Evolutionary conservation across 2,888 invertebrate species (phyloP), one percentile per base, ranked within the genome.

Genomic region (Papilio protenor): DNA sequence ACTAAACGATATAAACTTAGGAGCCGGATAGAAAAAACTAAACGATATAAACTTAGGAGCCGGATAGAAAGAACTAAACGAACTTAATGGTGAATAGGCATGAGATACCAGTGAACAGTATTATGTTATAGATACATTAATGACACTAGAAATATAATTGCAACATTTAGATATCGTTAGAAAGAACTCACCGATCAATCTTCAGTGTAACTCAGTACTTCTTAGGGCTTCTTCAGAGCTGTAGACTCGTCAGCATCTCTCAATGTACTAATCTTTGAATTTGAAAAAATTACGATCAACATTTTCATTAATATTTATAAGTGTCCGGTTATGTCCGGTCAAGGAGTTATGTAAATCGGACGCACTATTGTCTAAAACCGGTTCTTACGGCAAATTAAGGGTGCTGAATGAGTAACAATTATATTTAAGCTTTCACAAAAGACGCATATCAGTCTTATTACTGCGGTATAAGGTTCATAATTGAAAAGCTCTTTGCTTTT

Each of bases 271-370:
- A 90, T 79, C 82, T 78, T 61, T 76, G 81, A 81, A 74, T 69
- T 82, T 81, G 78, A 84, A 86, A 86, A 85, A 84, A 84, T 84
- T 79, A 82, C 84, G 83, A 79, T 85, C 83, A 83, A 85, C 83
- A 81, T 84, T 85, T 84, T 85, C 84, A 92, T 94, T 90, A 92
- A 94, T 94, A 94, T 93, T 93, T 90, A 94, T 94, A 89, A 91
- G 89, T 89, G 87, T 88, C 91, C 90, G 83, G 90, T 86, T 83
- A 79, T 85, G 85, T 88, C 90, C 88, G 92, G 93, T 92, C 93
- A 94, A 94, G 94, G 94, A 94, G 93, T 92, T 94, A 94, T 94
- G 94, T 87, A 93, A 94, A 94, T 93, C 89, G 85, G 85, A 87
- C 85, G 87, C 83, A 85, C 87, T 87, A 92, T 94, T 94, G 93